phyloP scores from a whole-genome alignment of 1,140 invertebrate genomes.

The Drosophila varians region DNA sequence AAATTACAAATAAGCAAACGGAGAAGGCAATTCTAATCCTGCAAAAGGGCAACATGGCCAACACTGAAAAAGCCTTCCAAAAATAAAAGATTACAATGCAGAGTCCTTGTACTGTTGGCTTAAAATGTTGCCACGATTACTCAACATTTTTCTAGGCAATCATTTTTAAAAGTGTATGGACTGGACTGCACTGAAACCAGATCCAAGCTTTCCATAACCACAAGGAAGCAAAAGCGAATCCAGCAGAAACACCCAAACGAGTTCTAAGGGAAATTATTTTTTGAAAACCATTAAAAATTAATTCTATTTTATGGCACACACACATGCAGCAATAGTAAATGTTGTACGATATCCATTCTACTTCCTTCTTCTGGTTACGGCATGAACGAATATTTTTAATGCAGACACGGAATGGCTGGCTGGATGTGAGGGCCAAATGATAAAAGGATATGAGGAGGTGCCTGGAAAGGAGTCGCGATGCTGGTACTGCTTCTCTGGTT shows the following conservation, averaged over 20 bases:
- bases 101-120: not conserved
- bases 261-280: conserved; percentile 77
- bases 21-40: conserved; percentile 29
- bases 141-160: not conserved
- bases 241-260: conserved; percentile 50
- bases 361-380: conserved; percentile 32
- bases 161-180: conserved; percentile 5
- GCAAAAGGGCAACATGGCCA: conserved; percentile 5
- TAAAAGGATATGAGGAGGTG: conserved; percentile 15
- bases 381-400: conserved; percentile 72
- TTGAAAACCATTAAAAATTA: conserved; percentile 79
- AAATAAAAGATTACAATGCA: too few relatives aligned
- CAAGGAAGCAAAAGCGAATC: conserved; percentile 24
- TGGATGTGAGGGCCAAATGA: not conserved
- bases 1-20: conserved; percentile 77
- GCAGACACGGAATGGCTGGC: conserved; percentile 53
- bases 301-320: conserved; percentile 69
- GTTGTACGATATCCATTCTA: conserved; percentile 41
- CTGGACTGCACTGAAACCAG: not conserved
- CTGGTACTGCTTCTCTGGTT: conserved; percentile 33
- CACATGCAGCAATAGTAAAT: conserved; percentile 38
- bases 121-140: not conserved
- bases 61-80: not conserved
- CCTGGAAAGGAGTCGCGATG: conserved; percentile 44
- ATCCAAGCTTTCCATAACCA: conserved; percentile 16